These are phyloP conservation scores for Eubasilissa regina DNA, from an alignment of 1,140 invertebrate species.

Conservation along the genomic window DNA sequence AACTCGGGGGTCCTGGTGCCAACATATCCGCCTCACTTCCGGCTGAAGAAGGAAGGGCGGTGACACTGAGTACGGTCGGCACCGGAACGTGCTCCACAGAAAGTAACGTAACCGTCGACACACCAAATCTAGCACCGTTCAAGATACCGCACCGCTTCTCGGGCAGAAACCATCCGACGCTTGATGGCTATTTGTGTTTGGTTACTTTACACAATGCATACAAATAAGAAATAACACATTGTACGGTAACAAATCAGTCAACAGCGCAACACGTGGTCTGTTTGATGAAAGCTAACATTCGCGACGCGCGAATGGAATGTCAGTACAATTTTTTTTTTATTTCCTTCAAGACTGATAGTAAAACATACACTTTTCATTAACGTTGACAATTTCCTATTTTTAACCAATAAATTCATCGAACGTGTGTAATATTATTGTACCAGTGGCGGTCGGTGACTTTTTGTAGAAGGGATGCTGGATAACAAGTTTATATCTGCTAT, in stretches of 20 bases:
- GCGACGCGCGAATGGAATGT: background rate
- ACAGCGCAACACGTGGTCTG: background rate
- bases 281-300: background rate
- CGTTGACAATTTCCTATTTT: too few species aligned
- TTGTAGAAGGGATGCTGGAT: too few species aligned
- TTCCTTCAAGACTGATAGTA: background rate
- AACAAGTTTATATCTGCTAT: too few species aligned
- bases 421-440: too few species aligned
- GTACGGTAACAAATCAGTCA: slow-evolving; percentile 13
- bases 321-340: background rate
- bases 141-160: background rate
- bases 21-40: slow-evolving; percentile 5
- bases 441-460: too few species aligned
- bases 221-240: background rate
- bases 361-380: too few species aligned
- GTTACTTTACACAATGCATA: background rate
- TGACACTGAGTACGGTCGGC: slow-evolving; percentile 18
- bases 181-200: slow-evolving; percentile 11
- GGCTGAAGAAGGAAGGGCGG: slow-evolving; percentile 2
- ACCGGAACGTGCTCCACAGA: background rate
- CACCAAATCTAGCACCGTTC: slow-evolving; percentile 18
- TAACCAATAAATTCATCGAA: too few species aligned
- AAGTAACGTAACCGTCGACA: slow-evolving; percentile 8
- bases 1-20: slow-evolving; percentile 1
- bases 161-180: background rate